Base-by-base conservation (phyloP, 2,888 invertebrate species). In the Rosalia funebris region DNA sequence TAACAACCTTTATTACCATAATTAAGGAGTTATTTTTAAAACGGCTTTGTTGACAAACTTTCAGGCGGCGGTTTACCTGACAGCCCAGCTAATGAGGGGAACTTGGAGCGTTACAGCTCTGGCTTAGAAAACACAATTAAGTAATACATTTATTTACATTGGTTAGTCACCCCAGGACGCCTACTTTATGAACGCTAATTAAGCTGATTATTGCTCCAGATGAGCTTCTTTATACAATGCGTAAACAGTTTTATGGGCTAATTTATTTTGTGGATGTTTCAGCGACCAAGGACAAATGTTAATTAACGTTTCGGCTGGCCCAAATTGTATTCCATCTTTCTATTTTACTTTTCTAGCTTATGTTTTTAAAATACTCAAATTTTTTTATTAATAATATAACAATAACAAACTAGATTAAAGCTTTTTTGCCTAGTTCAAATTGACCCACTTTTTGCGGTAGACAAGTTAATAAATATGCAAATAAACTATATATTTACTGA, bases 1-100 rank as follows among this genome's bases (percentile, higher is more conserved):
- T 75, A 70, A 67, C 68, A 71, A 63, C 70, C 60, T 64, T 68
- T 66, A 70, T 63, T 62, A 66, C 63, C 63, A 65, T 68, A 71
- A 68, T 70, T 68, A 67, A 55, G 52, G 57, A 57, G 65, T 63
- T 70, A 69, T 70, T 71, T 70, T 67, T 62, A 65, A 58, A 56
- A 41, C 32, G 46, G 42, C 53, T 55, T 55, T 57, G 57, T 60
- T 60, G 61, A 50, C 55, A 62, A 48, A 62, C 57, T 55, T 45
- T 42, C 17, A 36, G n/a, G 37, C 37, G n/a, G 31, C 20, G 20
- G 54, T 37, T 16, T 47, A 36, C 47, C 46, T 10, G 11, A 57
- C 52, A 7, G 57, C 47, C 34, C 56, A 58, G 25, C 47, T 57
- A 25, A 39, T 2, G 39, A 25, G 47, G n/a, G 16, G 39, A 48